phyloP scores from a whole-genome alignment of 2,113 vertebrate genomes.

The Ibidorhyncha struthersii region DNA sequence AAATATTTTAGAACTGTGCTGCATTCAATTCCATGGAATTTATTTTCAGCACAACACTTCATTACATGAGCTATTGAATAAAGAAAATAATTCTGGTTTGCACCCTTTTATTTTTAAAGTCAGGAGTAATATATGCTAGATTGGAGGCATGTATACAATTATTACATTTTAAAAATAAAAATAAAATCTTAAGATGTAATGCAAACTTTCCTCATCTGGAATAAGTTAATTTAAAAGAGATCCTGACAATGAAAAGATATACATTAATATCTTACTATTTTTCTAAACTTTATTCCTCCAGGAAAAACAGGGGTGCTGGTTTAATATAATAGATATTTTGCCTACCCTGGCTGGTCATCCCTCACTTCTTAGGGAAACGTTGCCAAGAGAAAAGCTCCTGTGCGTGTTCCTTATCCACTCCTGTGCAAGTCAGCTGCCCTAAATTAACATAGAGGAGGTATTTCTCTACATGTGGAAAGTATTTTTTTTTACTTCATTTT shows the following conservation, averaged over 20 bases:
- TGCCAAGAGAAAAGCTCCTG: neutral
- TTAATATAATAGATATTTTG: neutral
- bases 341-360: neutral
- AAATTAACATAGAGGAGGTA: neutral
- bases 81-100: neutral
- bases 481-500: neutral
- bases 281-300: neutral
- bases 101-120: neutral
- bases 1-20: neutral
- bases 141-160: neutral
- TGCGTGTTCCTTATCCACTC: neutral
- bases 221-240: neutral
- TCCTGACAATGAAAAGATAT: neutral
- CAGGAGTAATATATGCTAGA: neutral
- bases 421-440: neutral
- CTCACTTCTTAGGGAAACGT: neutral
- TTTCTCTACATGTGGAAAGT: neutral
- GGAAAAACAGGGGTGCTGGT: neutral
- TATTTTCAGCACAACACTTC: neutral
- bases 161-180: neutral
- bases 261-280: neutral
- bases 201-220: neutral
- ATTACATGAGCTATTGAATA: neutral
- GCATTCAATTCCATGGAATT: neutral
- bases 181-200: neutral